Conservation (phyloP, 1,140 invertebrate genomes). For the Pinna nobilis region DNA sequence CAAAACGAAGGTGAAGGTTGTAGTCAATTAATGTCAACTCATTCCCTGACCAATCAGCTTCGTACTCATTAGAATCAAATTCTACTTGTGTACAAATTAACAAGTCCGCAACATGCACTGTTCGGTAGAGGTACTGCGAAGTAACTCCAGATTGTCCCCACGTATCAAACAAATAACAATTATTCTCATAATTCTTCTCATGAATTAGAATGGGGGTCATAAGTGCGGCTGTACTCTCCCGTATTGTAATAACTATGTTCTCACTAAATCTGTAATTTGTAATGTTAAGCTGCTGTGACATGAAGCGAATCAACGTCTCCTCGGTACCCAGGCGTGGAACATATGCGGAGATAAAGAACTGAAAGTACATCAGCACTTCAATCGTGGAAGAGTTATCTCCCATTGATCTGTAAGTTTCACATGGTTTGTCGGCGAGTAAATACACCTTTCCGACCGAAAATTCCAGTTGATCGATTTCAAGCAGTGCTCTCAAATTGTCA, state of each 20-base stretch:
- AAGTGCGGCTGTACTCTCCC: not conserved
- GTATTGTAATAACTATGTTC: too few species aligned
- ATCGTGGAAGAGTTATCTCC: too few species aligned
- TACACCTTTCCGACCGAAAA: not conserved
- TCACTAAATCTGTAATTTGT: too few species aligned
- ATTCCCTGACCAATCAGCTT: not conserved
- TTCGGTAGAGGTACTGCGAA: not conserved
- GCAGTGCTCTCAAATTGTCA: not conserved
- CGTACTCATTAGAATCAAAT: not conserved
- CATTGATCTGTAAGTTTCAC: too few species aligned
- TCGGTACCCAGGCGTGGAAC: not conserved
- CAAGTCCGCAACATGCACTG: not conserved
- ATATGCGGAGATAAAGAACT: not conserved
- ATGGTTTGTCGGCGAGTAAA: not conserved
- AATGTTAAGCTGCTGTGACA: too few species aligned
- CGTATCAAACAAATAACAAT: not conserved
- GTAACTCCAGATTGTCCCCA: not conserved
- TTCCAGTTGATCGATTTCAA: not conserved
- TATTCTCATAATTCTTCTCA: slow-evolving; percentile 14
- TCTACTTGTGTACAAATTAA: slow-evolving; percentile 10
- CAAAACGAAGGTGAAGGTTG: not conserved
- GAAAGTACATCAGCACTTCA: not conserved
- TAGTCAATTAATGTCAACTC: not conserved
- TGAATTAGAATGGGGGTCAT: not conserved
- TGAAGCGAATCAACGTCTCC: not conserved